These are phyloP conservation scores for Drosophila cognata DNA, from an alignment of 2,888 invertebrate genomes.

Conservation along the genomic window DNA sequence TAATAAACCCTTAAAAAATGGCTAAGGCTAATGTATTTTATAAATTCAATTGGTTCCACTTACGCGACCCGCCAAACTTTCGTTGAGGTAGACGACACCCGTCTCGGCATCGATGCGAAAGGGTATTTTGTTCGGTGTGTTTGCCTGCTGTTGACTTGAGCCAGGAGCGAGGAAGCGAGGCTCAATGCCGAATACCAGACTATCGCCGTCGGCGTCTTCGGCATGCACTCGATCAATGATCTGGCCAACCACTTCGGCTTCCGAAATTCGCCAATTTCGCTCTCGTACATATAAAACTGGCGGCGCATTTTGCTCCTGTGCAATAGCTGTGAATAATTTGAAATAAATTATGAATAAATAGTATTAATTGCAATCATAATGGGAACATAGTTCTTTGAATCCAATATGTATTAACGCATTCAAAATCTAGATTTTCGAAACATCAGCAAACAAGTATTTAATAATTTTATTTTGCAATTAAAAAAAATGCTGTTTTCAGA, in stretches of 20 bases:
- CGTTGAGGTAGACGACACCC: conserved; percentile 92
- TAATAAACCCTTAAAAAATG: neutral
- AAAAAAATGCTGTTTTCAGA: neutral
- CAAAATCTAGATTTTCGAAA: neutral
- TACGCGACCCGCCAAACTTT: conserved; percentile 91
- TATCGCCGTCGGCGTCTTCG: conserved; percentile 88
- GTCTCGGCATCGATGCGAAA: conserved; percentile 91
- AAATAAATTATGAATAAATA: neutral
- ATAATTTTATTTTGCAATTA: neutral
- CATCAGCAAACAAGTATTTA: neutral
- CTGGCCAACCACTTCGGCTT: conserved; percentile 90
- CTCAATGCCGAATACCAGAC: conserved; percentile 89
- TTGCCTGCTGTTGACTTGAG: conserved; percentile 44
- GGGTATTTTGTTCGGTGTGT: conserved; percentile 86
- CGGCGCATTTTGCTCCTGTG: conserved; percentile 85
- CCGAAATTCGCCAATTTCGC: conserved; percentile 91
- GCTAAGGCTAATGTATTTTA: neutral
- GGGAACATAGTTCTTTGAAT: neutral
- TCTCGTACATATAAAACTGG: conserved; percentile 89
- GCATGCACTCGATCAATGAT: conserved; percentile 89
- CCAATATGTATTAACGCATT: neutral
- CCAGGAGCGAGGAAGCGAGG: conserved; percentile 84
- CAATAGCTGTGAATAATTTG: conserved; percentile 59
- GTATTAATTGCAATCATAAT: neutral
- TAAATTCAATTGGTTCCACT: conserved; percentile 75